A percentile compares a stretch with the other conserved stretches of the same genome.
phyloP scores from a whole-genome alignment of 2,113 vertebrate genomes.

The Pseudolaguvia tuberculata region DNA sequence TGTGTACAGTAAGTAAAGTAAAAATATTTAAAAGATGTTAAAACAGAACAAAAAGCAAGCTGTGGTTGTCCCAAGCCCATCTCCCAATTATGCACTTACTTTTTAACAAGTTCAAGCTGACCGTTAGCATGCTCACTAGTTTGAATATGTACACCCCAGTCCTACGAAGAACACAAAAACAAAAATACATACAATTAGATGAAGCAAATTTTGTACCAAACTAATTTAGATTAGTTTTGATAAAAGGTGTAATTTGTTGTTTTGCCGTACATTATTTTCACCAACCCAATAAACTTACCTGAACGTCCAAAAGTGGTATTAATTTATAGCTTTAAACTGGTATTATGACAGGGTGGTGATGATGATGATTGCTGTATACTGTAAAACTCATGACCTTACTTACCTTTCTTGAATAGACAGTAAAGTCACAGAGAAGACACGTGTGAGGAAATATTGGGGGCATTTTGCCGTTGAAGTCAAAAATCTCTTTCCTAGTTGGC shows the following conservation, averaged over 20 bases:
- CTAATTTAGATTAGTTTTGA: not conserved
- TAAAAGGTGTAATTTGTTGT: too few relatives aligned
- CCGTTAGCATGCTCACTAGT: slow-evolving; percentile 56
- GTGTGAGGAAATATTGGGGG: slow-evolving; percentile 57
- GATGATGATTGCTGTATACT: slow-evolving; percentile 21
- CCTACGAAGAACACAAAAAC: slow-evolving; percentile 33
- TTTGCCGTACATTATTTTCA: too few relatives aligned
- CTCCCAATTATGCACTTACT: slow-evolving; percentile 47
- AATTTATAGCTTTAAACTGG: slow-evolving; percentile 12
- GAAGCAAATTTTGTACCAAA: not conserved
- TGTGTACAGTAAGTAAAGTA: too few relatives aligned
- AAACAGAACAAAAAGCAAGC: too few relatives aligned
- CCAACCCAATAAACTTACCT: slow-evolving; percentile 13
- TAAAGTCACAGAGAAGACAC: slow-evolving; percentile 64
- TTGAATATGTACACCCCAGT: slow-evolving; percentile 56
- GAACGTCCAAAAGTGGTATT: not conserved
- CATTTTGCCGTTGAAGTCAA: slow-evolving; percentile 60
- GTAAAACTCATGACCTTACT: slow-evolving; percentile 47
- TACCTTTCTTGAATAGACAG: slow-evolving; percentile 63
- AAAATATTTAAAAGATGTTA: too few relatives aligned
- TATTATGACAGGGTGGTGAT: slow-evolving; percentile 18
- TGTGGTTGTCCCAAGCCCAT: too few relatives aligned
- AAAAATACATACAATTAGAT: slow-evolving; percentile 3
- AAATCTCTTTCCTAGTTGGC: slow-evolving; percentile 45
- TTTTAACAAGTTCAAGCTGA: slow-evolving; percentile 61